phyloP scores from a whole-genome alignment of 2,113 vertebrate genomes.

The Lagopus muta region DNA sequence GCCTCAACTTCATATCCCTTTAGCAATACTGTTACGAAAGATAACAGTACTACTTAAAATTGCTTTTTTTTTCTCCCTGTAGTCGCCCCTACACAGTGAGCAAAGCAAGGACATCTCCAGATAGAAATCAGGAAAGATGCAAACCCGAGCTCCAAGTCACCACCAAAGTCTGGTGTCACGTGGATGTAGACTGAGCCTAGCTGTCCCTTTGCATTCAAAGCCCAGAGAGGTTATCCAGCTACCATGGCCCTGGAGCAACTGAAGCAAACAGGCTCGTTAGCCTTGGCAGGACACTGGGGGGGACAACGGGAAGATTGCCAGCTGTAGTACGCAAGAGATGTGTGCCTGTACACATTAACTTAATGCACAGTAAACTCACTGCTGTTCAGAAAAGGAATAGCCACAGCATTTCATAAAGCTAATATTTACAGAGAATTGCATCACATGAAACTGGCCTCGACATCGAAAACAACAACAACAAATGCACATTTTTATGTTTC shows the following conservation, averaged over 20 bases:
- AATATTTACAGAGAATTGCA: neutral
- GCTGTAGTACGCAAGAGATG: neutral
- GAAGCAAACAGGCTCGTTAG: neutral
- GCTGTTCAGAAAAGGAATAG: neutral
- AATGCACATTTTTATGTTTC: neutral
- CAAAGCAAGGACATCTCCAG: neutral
- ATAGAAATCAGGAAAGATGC: neutral
- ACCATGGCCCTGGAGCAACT: neutral
- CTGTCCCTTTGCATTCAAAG: neutral
- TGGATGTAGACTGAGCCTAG: neutral
- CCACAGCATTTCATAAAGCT: neutral
- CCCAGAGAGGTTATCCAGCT: neutral
- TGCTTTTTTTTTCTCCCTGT: neutral
- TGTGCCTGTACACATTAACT: neutral
- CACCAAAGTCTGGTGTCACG: accelerated
- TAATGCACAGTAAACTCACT: neutral
- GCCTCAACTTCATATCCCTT: neutral
- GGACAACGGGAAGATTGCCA: neutral
- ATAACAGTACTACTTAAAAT: neutral
- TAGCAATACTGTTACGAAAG: neutral
- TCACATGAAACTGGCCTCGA: neutral
- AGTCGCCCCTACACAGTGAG: neutral
- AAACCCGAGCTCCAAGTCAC: neutral
- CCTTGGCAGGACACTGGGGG: neutral
- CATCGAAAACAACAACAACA: neutral